Conservation (phyloP, 2,113 vertebrate genomes). For the Boleophthalmus pectinirostris region DNA sequence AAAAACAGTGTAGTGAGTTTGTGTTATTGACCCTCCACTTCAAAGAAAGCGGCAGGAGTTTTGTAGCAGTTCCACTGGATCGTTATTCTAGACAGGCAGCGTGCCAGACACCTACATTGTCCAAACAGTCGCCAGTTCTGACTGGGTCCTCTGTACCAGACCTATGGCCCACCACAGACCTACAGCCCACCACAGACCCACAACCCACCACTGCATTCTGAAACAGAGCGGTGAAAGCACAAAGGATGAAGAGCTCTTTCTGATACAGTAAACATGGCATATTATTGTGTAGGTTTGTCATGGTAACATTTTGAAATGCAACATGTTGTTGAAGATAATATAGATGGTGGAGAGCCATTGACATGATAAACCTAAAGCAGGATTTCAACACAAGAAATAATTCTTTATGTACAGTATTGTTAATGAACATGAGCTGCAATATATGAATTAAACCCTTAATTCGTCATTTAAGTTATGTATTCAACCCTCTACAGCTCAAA, state of each 20-base stretch:
- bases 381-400: no score
- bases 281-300: no score
- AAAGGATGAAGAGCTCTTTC: constrained; percentile 58
- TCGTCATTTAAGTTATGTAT: no score
- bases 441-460: no score
- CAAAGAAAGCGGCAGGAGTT: constrained; percentile 32
- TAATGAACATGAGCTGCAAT: no score
- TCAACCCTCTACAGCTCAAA: no score
- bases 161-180: constrained; percentile 61
- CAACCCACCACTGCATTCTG: constrained; percentile 52
- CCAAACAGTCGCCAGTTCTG: constrained; percentile 66
- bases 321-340: no score
- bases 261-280: constrained; percentile 39
- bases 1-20: constrained; percentile 32
- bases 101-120: constrained; percentile 71
- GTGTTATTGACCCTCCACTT: constrained; percentile 15
- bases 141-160: constrained; percentile 68
- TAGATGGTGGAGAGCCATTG: no score
- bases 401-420: no score
- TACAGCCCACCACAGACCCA: constrained; percentile 61
- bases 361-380: no score
- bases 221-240: constrained; percentile 53
- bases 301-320: no score
- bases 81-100: constrained; percentile 63
- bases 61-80: constrained; percentile 51